Conservation (phyloP, 30 jellyfish, hydroid and myxozoan species). For the Cassiopea xamachana region DNA sequence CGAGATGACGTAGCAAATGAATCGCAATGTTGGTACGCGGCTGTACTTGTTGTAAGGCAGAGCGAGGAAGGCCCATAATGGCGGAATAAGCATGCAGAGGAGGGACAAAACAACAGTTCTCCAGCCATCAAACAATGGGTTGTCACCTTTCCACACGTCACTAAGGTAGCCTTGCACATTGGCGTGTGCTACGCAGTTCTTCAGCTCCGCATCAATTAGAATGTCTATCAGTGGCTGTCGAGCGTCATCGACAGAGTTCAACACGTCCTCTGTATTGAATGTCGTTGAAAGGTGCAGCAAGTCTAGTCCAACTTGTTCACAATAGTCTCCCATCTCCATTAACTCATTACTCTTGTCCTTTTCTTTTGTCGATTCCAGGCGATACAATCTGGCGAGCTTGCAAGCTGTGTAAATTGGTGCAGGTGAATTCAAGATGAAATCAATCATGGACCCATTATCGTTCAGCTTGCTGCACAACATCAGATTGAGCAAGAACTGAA, state of each 20-base stretch:
- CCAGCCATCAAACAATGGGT: conserved; percentile 76
- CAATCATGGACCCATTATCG: conserved; percentile 86
- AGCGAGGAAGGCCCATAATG: conserved; percentile 95
- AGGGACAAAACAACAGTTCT: conserved; percentile 46
- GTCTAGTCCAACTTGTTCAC: conserved; percentile 91
- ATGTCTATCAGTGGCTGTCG: conserved; percentile 88
- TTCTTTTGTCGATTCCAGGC: conserved; percentile 84
- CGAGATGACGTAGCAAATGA: conserved; percentile 89
- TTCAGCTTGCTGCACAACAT: conserved; percentile 94
- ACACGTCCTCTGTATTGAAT: conserved; percentile 78
- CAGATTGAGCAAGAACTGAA: conserved; percentile 85
- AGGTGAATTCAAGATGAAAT: conserved; percentile 92
- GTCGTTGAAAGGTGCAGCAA: conserved; percentile 85
- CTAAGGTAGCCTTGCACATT: conserved; percentile 92
- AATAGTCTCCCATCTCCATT: conserved; percentile 80
- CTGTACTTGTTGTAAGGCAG: conserved; percentile 90
- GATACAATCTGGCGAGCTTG: conserved; percentile 81
- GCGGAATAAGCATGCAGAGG: conserved; percentile 86
- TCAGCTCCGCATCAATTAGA: conserved; percentile 90
- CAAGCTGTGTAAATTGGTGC: conserved; percentile 98
- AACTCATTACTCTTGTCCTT: conserved; percentile 93
- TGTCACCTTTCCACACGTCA: conserved; percentile 94
- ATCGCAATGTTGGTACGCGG: conserved; percentile 92
- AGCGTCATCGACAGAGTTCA: conserved; percentile 94
- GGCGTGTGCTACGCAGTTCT: conserved; percentile 93